A percentile compares a stretch with the other conserved stretches of the same genome.
These are phyloP conservation scores for crab-eating macaque (Macaca fascicularis) DNA, from an alignment of 2,113 vertebrate species.

Conservation along the genomic window T2T-MFA8v1.1 NC_088378.1:148755501-148756000, in stretches of 20 bases:
- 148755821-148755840: not conserved
- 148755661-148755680: not conserved
- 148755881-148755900: not conserved
- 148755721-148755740: not conserved
- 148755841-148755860: not conserved
- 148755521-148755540: not conserved
- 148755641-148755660: not conserved
- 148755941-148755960: not conserved
- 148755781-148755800: not conserved
- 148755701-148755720: not conserved
- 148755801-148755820: not conserved
- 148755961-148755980: not conserved
- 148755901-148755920: not conserved
- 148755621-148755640: not conserved
- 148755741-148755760: not conserved
- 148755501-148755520: not conserved
- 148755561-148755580: constrained; percentile 1
- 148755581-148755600: not conserved
- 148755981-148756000: not conserved
- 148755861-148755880: not conserved
- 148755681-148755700: not conserved
- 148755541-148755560: not conserved
- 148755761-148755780: not conserved
- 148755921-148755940: not conserved
- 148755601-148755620: not conserved